phyloP scores from a whole-genome alignment of 1,140 invertebrate species.

The Cydia strobilella region DNA sequence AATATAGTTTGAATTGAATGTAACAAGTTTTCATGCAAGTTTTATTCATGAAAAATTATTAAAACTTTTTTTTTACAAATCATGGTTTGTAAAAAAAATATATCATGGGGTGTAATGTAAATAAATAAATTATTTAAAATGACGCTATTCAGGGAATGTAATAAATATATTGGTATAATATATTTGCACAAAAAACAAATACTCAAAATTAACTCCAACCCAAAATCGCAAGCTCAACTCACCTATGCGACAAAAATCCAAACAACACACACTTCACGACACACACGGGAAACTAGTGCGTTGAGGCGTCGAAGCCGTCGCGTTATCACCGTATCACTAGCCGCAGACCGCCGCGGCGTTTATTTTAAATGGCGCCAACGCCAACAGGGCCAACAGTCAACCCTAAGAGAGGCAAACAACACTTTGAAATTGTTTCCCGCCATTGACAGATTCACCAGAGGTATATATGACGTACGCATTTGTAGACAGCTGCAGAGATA shows the following conservation, averaged over 20 bases:
- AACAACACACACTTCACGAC: background rate
- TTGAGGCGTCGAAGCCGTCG: background rate
- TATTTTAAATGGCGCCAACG: background rate
- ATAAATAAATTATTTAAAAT: too few species aligned
- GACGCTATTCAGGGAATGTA: too few species aligned
- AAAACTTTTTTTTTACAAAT: too few species aligned
- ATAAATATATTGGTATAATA: background rate
- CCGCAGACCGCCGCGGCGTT: background rate
- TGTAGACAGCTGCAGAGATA: too few species aligned
- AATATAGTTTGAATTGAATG: too few species aligned
- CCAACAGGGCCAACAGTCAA: background rate
- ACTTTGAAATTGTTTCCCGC: too few species aligned
- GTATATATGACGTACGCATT: too few species aligned
- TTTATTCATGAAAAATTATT: too few species aligned
- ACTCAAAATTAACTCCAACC: background rate
- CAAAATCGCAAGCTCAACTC: background rate
- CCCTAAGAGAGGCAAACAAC: background rate
- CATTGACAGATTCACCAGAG: too few species aligned
- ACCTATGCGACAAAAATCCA: slow-evolving; percentile 17
- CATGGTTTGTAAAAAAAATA: too few species aligned
- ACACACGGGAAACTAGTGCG: background rate
- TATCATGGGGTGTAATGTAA: too few species aligned
- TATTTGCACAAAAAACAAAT: background rate
- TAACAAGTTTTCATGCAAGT: too few species aligned
- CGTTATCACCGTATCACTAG: slow-evolving; percentile 3